Evolutionary conservation across 2,888 invertebrate genomes (phyloP), one percentile per base, ranked within the genome.

Genomic region (Lordiphosa fenestrarum): DNA sequence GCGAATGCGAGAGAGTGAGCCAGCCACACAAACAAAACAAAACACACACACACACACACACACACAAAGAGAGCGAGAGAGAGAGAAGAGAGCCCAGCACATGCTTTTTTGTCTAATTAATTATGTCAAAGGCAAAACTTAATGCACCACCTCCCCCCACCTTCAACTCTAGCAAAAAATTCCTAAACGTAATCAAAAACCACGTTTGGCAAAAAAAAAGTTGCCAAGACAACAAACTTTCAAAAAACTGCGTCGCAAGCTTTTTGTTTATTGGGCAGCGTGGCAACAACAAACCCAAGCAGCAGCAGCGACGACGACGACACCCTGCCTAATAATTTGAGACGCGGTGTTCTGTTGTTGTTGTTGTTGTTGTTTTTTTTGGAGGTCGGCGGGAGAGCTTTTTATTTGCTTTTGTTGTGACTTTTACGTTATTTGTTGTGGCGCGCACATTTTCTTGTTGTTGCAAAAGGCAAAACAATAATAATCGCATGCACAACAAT

Each of bases 141-240:
- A 25, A 25, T 25, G 25, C 25, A 25, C 15, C 25, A 25, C 15
- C 15, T 15, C 15, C 15, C 15, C 15, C 15, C 15, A 15, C 15
- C 15, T 15, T 2, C 15, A 15, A 15, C 15, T 15, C 15, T 15
- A 15, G 15, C 15, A 15, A 15, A 25, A 25, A 25, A 25, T 25
- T 25, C 69, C 25, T 30, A 46, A 44, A 36, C 42, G 12, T 19
- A 55, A 47, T 33, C 15, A 40, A 25, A 40, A 40, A 19, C 40
- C 40, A 40, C 37, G 36, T 48, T 46, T 44, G 35, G 49, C 60
- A 39, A 39, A 10, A 49, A 52, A 6, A 52, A 85, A 75, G 85
- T 77, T 66, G 60, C 66, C 77, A 85, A 83, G 77, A 84, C 77
- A 58, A 77, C 74, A 71, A 75, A 77, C 85, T 73, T 84, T 74